A percentile compares a stretch with the other conserved stretches of the same genome.
These are phyloP conservation scores for Cremastinae sp. DNA, from an alignment of 2,888 invertebrate genomes.

Conservation along the genomic window DNA sequence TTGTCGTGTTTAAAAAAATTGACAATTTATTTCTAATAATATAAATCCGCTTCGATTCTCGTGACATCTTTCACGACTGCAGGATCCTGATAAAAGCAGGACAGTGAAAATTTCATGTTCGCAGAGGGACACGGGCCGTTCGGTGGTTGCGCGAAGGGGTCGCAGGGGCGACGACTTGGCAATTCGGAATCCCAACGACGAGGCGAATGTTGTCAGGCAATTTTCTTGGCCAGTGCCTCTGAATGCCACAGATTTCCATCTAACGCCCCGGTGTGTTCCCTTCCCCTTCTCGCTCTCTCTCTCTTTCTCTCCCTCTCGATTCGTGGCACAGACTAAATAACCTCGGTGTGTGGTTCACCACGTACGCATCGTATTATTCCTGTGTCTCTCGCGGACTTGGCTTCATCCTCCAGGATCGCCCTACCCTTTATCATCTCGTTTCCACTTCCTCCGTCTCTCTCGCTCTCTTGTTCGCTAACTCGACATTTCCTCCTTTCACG, in stretches of 20 bases:
- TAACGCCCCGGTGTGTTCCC: conserved; percentile 66
- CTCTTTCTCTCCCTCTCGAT: no score
- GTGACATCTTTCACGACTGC: neutral
- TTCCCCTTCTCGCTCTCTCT: conserved; percentile 35
- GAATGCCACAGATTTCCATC: conserved; percentile 80
- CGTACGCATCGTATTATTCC: conserved; percentile 41
- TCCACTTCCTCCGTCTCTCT: conserved; percentile 26
- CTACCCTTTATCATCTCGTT: conserved; percentile 44
- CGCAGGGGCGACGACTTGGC: conserved; percentile 60
- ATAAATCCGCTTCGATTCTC: no score
- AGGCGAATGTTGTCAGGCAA: conserved; percentile 80
- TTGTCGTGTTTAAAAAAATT: no score
- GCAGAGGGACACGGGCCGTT: conserved; percentile 10
- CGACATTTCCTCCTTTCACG: conserved; percentile 15
- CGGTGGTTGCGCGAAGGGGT: conserved; percentile 40
- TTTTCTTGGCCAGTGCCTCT: conserved; percentile 80
- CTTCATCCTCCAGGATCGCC: conserved; percentile 30
- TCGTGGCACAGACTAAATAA: conserved; percentile 59
- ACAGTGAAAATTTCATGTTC: conserved; percentile 44
- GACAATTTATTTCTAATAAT: no score
- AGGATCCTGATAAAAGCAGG: conserved; percentile 25
- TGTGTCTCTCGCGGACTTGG: conserved; percentile 37
- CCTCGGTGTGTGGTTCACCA: conserved; percentile 58
- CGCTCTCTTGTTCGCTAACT: conserved; percentile 13
- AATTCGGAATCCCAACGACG: conserved; percentile 72